A percentile compares a stretch with the other conserved stretches of the same genome.
phyloP scores from a whole-genome alignment of 1,140 invertebrate genomes.

The Papilio xuthus region DNA sequence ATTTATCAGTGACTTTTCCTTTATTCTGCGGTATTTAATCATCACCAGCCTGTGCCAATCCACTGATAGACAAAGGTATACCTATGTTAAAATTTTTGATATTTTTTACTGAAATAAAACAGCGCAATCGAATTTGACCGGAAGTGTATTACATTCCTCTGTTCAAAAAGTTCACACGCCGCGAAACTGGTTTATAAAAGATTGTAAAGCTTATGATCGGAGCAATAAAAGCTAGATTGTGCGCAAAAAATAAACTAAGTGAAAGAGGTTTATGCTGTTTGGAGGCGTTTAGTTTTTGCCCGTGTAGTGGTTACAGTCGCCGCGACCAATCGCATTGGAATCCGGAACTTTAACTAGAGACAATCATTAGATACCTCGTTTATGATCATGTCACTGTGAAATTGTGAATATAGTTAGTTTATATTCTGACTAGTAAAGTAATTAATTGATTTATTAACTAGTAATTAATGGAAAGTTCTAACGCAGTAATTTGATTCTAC shows the following conservation, averaged over 20 bases:
- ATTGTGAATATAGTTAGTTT: background rate
- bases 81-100: too few relatives aligned
- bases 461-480: background rate
- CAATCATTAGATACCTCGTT: background rate
- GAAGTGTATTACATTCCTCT: background rate
- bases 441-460: background rate
- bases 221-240: conserved; percentile 23
- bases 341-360: background rate
- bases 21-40: too few relatives aligned
- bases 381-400: background rate
- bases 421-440: background rate
- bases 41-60: too few relatives aligned
- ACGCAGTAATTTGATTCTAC: background rate
- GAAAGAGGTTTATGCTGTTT: background rate
- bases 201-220: conserved; percentile 1
- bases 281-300: background rate
- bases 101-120: background rate
- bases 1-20: background rate
- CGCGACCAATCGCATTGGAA: background rate
- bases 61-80: too few relatives aligned
- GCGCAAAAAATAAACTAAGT: background rate
- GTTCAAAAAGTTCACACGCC: conserved; percentile 8
- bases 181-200: background rate
- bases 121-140: background rate
- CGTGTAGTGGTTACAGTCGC: background rate